Conservation (phyloP, 2,888 invertebrate species). For the Antheraea yamamai region DNA sequence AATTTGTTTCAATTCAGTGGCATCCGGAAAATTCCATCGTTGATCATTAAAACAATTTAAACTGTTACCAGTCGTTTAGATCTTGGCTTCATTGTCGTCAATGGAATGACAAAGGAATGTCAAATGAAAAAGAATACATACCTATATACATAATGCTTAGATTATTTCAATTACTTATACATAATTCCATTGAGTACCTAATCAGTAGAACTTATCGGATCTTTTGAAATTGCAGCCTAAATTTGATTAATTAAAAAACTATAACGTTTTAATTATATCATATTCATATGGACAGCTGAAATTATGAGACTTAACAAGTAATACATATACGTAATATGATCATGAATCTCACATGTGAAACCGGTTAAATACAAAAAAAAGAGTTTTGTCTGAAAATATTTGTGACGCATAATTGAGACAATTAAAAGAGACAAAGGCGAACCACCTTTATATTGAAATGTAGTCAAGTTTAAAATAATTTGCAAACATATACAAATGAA, state of each 20-base stretch:
- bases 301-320: not conserved
- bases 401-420: not conserved
- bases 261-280: not conserved
- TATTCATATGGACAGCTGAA: not conserved
- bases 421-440: not conserved
- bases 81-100: slow-evolving; percentile 5
- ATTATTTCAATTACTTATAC: not conserved
- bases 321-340: not conserved
- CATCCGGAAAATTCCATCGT: slow-evolving; percentile 68
- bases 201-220: no score
- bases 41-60: slow-evolving; percentile 64
- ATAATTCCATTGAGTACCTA: not conserved
- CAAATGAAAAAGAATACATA: not conserved
- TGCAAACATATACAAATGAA: not conserved
- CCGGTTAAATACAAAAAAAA: not conserved
- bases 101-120: not conserved
- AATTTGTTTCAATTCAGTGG: slow-evolving; percentile 48
- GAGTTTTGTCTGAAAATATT: not conserved
- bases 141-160: not conserved
- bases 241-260: no score
- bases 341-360: not conserved
- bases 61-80: not conserved
- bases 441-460: not conserved
- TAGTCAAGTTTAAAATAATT: not conserved
- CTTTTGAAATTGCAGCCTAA: no score